Evolutionary conservation across 2,113 vertebrate genomes (phyloP).

Genomic region (Marmota flaviventris): DNA sequence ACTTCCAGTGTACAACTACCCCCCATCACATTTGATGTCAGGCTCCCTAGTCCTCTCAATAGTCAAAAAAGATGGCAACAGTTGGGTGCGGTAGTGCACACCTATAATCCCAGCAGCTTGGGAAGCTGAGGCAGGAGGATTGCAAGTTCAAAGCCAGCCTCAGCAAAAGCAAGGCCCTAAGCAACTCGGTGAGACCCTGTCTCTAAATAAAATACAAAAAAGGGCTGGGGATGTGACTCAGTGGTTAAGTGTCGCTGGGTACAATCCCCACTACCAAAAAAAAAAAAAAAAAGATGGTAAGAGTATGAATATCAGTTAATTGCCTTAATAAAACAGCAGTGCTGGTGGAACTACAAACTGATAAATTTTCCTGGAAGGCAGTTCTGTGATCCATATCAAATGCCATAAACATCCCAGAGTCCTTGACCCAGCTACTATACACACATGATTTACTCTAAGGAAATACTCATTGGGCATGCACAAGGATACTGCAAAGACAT

Average conservation of each 20-base stretch:
- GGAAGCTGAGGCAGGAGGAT: too few relatives aligned
- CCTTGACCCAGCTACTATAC: background rate
- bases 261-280: too few relatives aligned
- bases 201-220: too few relatives aligned
- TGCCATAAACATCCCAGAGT: background rate
- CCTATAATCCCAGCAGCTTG: too few relatives aligned
- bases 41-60: background rate
- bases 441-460: conserved; percentile 27
- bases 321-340: background rate
- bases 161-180: too few relatives aligned
- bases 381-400: background rate
- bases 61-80: background rate
- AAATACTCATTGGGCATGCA: background rate
- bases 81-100: too few relatives aligned
- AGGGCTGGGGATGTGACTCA: too few relatives aligned
- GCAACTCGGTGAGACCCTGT: too few relatives aligned
- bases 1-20: background rate
- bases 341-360: background rate
- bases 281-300: background rate
- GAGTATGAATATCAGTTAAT: background rate
- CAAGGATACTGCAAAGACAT: background rate
- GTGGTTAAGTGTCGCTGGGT: too few relatives aligned
- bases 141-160: too few relatives aligned
- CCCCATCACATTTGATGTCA: background rate
- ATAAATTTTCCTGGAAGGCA: background rate